phyloP scores from a whole-genome alignment of 2,113 vertebrate species.

The Plectropomus leopardus region DNA sequence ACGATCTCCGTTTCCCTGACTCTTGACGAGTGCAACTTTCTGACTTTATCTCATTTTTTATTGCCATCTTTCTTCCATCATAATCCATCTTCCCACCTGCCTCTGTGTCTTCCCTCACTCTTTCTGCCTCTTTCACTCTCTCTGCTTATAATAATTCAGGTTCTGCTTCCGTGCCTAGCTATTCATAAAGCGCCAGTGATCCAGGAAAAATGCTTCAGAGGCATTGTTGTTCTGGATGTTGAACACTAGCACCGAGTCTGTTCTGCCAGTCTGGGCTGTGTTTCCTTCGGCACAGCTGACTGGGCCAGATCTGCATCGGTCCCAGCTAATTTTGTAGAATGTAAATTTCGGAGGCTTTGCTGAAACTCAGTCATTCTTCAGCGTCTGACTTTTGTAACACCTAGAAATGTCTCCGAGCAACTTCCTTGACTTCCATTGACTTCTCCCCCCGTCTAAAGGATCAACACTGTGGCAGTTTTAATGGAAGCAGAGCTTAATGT shows the following conservation, averaged over 20 bases:
- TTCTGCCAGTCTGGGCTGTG: constrained; percentile 34
- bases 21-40: constrained; percentile 36
- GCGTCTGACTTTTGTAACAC: neutral
- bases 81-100: constrained; percentile 12
- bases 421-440: neutral
- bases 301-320: constrained; percentile 23
- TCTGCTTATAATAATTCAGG: constrained; percentile 31
- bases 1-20: constrained; percentile 25
- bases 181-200: constrained; percentile 55
- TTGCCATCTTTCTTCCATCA: constrained; percentile 5
- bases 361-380: neutral
- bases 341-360: constrained; percentile 18
- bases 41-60: constrained; percentile 20
- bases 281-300: constrained; percentile 41
- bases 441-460: neutral
- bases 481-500: neutral
- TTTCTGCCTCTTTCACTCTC: neutral
- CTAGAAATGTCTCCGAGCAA: neutral
- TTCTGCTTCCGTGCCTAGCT: constrained; percentile 31
- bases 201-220: constrained; percentile 49
- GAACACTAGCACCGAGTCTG: constrained; percentile 29
- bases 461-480: neutral
- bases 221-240: constrained; percentile 51
- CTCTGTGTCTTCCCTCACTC: neutral
- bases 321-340: constrained; percentile 17